Percentiles rank a stretch among this genome's conserved stretches.
Evolutionary conservation across 1,140 invertebrate species (phyloP).

Genomic region (Spodoptera frugiperda): DNA sequence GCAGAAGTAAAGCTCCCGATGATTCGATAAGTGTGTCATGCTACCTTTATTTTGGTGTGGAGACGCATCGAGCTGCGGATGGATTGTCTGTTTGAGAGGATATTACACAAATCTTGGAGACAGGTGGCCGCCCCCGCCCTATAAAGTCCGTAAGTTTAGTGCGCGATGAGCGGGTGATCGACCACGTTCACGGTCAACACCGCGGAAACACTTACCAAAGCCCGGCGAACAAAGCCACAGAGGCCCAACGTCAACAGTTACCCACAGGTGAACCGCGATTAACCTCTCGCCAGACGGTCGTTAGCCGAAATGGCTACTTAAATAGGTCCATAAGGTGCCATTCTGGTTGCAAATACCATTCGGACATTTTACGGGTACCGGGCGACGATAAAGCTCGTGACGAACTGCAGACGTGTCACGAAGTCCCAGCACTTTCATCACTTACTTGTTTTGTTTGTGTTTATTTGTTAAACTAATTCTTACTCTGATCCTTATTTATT

Average conservation of each 20-base stretch:
- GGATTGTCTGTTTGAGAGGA: conserved; percentile 60
- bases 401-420: conserved; percentile 61
- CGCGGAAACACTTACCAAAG: conserved; percentile 59
- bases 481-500: no score
- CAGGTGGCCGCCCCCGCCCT: conserved; percentile 68
- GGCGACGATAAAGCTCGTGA: conserved; percentile 73
- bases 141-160: conserved; percentile 74
- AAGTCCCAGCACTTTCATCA: conserved; percentile 56
- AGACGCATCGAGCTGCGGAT: conserved; percentile 63
- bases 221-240: conserved; percentile 63
- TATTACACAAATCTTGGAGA: conserved; percentile 67
- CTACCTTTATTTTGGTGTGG: conserved; percentile 44
- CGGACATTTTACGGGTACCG: conserved; percentile 72
- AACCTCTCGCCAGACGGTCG: conserved; percentile 77
- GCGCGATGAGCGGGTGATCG: conserved; percentile 67
- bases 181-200: conserved; percentile 75
- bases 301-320: conserved; percentile 76
- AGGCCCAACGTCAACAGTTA: conserved; percentile 68
- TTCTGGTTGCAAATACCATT: conserved; percentile 67
- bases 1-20: background rate
- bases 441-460: conserved; percentile 51
- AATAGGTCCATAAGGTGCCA: conserved; percentile 63
- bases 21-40: background rate
- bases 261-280: conserved; percentile 75
- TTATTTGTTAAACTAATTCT: no score